Conservation (phyloP, 2,888 invertebrate species). For the Periphyllus acericola region DNA sequence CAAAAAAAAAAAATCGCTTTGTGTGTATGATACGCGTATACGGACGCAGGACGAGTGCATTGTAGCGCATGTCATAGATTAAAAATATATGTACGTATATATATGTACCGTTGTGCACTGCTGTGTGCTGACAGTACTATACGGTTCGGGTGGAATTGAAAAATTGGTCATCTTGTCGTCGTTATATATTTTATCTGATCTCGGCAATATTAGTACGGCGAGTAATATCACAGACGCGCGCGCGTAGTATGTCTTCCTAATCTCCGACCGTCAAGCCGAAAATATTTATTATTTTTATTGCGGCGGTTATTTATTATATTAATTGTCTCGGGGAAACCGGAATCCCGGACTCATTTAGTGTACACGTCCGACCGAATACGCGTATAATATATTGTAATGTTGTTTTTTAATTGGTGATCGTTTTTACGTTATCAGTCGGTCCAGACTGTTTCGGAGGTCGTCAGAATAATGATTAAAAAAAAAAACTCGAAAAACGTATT, state of each 20-base stretch:
- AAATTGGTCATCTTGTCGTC: conserved; percentile 26
- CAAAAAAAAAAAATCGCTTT: background rate
- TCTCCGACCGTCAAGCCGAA: conserved; percentile 9
- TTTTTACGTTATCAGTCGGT: background rate
- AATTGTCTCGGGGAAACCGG: background rate
- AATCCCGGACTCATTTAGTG: background rate
- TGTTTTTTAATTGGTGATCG: background rate
- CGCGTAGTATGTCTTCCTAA: conserved; percentile 20
- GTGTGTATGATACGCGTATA: background rate
- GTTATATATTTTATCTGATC: conserved; percentile 39
- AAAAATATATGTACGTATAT: too few relatives aligned
- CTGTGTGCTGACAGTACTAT: background rate
- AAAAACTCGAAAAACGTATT: too few relatives aligned
- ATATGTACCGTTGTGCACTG: too few relatives aligned
- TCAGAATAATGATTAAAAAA: too few relatives aligned
- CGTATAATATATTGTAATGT: background rate
- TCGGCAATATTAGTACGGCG: conserved; percentile 3
- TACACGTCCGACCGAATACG: background rate
- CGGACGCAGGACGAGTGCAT: background rate
- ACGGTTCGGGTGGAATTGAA: background rate
- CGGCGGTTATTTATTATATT: conserved; percentile 25
- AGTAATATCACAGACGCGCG: conserved; percentile 12
- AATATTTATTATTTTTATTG: conserved; percentile 36
- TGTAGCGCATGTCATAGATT: background rate
- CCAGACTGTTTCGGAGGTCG: too few relatives aligned